Percentiles rank a stretch among this genome's conserved stretches.
Conservation (phyloP, 2,113 vertebrate species). For the Gnathonemus echidnorhynchus region DNA sequence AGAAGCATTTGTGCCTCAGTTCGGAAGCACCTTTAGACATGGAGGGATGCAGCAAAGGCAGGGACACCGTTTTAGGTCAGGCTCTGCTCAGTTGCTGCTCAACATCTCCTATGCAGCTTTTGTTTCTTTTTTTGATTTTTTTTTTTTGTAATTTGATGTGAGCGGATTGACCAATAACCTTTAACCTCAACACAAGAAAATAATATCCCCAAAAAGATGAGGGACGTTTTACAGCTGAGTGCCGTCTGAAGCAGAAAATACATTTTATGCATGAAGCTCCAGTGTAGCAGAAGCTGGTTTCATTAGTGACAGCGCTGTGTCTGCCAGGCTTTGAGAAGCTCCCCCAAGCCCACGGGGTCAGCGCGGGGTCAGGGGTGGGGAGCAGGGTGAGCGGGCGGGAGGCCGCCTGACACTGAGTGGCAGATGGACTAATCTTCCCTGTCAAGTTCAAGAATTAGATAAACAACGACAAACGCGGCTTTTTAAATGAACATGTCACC, state of each 20-base stretch:
- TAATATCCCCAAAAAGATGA: background rate
- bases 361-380: conserved; percentile 50
- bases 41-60: background rate
- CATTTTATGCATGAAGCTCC: background rate
- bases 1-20: too few relatives aligned
- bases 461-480: conserved; percentile 67
- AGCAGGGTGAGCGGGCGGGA: conserved; percentile 44
- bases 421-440: conserved; percentile 67
- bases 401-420: conserved; percentile 50
- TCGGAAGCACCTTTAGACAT: too few relatives aligned
- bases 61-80: background rate
- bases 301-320: conserved; percentile 26
- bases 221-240: background rate
- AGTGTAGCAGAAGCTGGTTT: conserved; percentile 25
- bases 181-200: background rate
- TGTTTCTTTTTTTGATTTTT: background rate
- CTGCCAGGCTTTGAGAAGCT: conserved; percentile 26
- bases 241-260: background rate
- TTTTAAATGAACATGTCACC: conserved; percentile 86
- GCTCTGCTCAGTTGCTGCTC: background rate
- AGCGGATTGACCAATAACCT: background rate
- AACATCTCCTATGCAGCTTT: background rate
- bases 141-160: background rate
- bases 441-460: conserved; percentile 78
- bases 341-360: conserved; percentile 43